Base-by-base conservation (phyloP, 2,888 invertebrate genomes). In the Dicroscelio sp. region DNA sequence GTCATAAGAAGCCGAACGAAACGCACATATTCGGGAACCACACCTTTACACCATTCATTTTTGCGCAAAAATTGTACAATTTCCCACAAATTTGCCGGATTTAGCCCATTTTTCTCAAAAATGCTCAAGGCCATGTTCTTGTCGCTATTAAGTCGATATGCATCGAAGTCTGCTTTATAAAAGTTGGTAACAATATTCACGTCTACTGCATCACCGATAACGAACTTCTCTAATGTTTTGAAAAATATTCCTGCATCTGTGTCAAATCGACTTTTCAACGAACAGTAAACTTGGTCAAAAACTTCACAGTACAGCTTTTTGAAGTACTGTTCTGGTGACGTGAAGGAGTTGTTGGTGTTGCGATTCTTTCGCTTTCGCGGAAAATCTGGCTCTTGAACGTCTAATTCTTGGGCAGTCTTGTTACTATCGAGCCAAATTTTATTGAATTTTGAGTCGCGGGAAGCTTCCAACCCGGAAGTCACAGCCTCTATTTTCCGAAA, bases 1-100 rank as follows among this genome's bases (percentile, higher is more conserved):
- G 85, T 88, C 85, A 90, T 69, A 14, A 88, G 38, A 52, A 85
- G 73, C 20, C 63, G 48, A 65, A 88, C 30, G 73, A 88, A 85
- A 23, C 76, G 58, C n/a, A 76, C 35, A 80, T 85, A 90, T 60
- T 80, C 80, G 23, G 85, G 80, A 69, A 88, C 78, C 27, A 88
- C 76, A 33, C 31, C 48, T 58, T 6, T 55, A 20, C 43, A 76
- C 88, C 83, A 88, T 17, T 78, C 63, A 33, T 88, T 73, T 55
- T 85, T 2, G 58, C 76, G 76, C 75, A 58, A 31, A 17, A 58
- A 58, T 35, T 52, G 33, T 33, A 76, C 76, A 3, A 76, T 35
- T 8, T 76, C 58, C 20, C 58, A 31, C 25, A 76, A 58, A 60
- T 60, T 76, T 71, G 20, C 55, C 52, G 31, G 65, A 31, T 27